Evolutionary conservation across 2,797 vertebrate genomes (phyloP).

Genomic region (Phalanger gymnotis): DNA sequence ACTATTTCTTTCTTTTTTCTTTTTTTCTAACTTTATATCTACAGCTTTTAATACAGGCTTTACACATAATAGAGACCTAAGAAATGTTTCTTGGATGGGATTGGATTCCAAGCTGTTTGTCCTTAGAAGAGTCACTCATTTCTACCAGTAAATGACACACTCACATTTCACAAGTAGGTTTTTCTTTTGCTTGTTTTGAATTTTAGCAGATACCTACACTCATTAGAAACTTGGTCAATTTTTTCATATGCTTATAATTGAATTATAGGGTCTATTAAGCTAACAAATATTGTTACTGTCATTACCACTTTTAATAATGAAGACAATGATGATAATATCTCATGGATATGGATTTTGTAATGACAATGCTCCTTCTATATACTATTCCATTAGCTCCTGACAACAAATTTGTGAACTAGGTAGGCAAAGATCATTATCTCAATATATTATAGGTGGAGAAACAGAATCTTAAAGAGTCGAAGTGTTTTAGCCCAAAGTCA

Average conservation of each 20-base stretch:
- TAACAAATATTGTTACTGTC: neutral
- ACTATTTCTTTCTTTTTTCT: neutral
- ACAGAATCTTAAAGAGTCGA: neutral
- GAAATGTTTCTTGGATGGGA: neutral
- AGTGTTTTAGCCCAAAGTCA: neutral
- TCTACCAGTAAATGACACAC: neutral
- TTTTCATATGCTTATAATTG: neutral
- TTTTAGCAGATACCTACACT: neutral
- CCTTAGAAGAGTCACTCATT: neutral
- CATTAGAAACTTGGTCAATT: neutral
- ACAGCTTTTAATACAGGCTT: neutral
- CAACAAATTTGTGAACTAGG: neutral
- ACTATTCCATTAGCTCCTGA: neutral
- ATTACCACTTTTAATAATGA: neutral
- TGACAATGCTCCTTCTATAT: neutral
- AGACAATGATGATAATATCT: neutral
- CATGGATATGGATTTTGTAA: neutral
- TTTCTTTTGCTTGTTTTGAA: neutral
- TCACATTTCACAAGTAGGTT: slow-evolving; percentile 1
- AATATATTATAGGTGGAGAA: neutral
- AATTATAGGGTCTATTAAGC: neutral
- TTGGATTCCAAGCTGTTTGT: neutral
- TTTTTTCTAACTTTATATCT: neutral
- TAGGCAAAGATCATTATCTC: neutral
- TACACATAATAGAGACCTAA: neutral